These are phyloP conservation scores for Artibeus jamaicensis DNA, from an alignment of 2,797 vertebrate species.

Conservation along the genomic window DNA sequence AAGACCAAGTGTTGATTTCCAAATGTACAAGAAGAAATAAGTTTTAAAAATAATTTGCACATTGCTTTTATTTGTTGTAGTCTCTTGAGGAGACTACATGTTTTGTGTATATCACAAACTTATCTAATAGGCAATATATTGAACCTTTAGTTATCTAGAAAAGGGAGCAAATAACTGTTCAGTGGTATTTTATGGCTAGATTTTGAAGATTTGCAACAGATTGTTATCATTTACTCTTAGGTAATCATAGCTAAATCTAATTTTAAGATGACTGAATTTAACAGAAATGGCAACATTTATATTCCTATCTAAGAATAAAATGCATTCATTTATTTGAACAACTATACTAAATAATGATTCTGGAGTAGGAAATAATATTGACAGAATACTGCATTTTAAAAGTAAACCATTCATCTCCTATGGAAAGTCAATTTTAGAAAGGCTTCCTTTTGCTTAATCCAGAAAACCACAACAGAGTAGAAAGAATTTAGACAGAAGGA, in stretches of 20 bases:
- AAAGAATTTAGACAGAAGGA: not conserved
- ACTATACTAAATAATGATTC: not conserved
- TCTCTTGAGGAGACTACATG: not conserved
- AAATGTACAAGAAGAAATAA: not conserved
- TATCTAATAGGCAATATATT: not conserved
- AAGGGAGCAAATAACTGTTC: not conserved
- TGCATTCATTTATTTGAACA: not conserved
- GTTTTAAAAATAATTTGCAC: not conserved
- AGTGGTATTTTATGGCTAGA: not conserved
- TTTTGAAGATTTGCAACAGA: not conserved
- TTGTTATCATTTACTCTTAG: not conserved
- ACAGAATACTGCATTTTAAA: not conserved
- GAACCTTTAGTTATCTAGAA: not conserved
- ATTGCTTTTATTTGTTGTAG: not conserved
- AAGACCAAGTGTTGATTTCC: not conserved
- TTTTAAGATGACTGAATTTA: not conserved
- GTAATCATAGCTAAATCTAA: not conserved
- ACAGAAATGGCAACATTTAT: not conserved
- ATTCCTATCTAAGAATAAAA: not conserved
- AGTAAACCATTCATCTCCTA: not conserved
- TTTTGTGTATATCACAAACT: not conserved
- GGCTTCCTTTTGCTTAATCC: not conserved
- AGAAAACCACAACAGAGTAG: not conserved
- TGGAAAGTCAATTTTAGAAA: not conserved
- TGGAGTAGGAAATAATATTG: not conserved